Evolutionary conservation across 2,797 vertebrate species (phyloP).

Genomic region (Cyprinella venusta): DNA sequence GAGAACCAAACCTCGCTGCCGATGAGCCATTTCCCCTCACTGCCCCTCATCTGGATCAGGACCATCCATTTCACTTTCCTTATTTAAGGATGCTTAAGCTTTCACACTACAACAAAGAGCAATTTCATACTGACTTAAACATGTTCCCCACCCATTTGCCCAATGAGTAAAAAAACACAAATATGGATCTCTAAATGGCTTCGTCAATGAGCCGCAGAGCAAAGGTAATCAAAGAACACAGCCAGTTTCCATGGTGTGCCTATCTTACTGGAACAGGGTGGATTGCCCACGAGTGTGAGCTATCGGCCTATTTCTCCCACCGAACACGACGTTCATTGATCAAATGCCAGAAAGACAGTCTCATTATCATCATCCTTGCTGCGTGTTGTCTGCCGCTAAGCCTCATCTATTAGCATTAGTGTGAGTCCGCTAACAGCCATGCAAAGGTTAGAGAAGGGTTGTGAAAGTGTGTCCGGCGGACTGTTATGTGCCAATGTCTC

Average conservation of each 20-base stretch:
- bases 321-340: conserved; percentile 82
- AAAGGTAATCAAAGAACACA: conserved; percentile 62
- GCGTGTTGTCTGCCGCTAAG: conserved; percentile 68
- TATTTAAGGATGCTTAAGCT: conserved; percentile 58
- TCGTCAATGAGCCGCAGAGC: conserved; percentile 57
- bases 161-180: conserved; percentile 56
- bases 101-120: conserved; percentile 55
- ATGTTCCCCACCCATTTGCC: conserved; percentile 46
- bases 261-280: conserved; percentile 42
- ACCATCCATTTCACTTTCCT: conserved; percentile 58
- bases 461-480: conserved; percentile 45
- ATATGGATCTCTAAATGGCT: conserved; percentile 59
- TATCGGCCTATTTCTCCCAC: conserved; percentile 68
- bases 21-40: conserved; percentile 33
- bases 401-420: conserved; percentile 76
- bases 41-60: conserved; percentile 44
- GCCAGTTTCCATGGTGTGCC: conserved; percentile 33
- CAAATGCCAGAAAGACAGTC: conserved; percentile 76
- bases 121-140: conserved; percentile 64
- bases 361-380: conserved; percentile 76
- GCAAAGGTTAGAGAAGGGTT: conserved; percentile 51
- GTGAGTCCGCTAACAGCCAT: conserved; percentile 61
- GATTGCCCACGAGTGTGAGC: conserved; percentile 72
- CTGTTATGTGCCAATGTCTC: conserved; percentile 34
- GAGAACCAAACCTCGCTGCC: conserved; percentile 24